Evolutionary conservation across 2,113 vertebrate genomes (phyloP).

Genomic region (Macrotis lagotis): DNA sequence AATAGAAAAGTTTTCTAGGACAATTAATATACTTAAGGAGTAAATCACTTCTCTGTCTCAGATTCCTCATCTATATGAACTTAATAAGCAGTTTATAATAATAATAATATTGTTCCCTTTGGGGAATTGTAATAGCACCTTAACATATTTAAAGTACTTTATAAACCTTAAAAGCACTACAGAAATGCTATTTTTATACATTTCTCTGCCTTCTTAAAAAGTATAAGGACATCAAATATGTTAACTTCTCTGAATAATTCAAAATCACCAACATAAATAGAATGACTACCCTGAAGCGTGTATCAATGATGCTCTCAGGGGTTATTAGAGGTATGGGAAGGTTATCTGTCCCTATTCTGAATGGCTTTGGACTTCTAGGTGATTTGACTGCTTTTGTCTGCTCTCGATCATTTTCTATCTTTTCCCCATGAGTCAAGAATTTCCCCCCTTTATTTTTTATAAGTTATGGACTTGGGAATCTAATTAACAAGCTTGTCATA

Average conservation of each 20-base stretch:
- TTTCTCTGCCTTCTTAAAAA: neutral
- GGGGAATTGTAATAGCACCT: neutral
- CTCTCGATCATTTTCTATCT: neutral
- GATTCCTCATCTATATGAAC: neutral
- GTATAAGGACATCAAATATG: neutral
- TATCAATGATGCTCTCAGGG: neutral
- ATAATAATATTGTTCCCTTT: neutral
- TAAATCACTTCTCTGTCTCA: neutral
- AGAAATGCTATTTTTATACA: neutral
- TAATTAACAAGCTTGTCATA: neutral
- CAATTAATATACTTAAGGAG: neutral
- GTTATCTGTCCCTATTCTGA: neutral
- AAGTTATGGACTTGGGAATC: slow-evolving; percentile 7
- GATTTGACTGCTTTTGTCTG: neutral
- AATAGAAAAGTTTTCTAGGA: neutral
- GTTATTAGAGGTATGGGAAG: fast-evolving
- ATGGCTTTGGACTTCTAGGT: neutral
- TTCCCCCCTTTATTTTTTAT: neutral
- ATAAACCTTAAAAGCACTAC: neutral
- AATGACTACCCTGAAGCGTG: neutral
- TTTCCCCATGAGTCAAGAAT: neutral
- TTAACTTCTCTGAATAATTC: neutral
- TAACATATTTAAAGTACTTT: neutral
- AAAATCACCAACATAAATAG: neutral
- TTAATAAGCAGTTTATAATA: neutral